Evolutionary conservation across 2,888 invertebrate genomes (phyloP).

Genomic region (Neria commutata): DNA sequence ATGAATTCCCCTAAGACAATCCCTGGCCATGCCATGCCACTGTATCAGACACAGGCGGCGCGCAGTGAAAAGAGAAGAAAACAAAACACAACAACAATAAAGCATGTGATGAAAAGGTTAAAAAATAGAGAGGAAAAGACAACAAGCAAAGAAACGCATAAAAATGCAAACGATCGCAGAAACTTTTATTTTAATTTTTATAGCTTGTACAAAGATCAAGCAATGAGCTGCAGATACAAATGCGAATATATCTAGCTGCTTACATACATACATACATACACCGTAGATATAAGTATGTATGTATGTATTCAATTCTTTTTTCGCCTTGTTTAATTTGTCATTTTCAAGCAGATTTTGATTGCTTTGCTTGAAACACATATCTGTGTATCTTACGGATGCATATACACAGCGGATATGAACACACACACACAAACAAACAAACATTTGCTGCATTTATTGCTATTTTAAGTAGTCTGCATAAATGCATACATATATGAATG

Average conservation of each 20-base stretch:
- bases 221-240: too few species aligned
- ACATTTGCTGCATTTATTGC: not conserved
- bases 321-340: too few species aligned
- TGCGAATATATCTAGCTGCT: not conserved
- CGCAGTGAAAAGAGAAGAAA: not conserved
- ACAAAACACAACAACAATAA: not conserved
- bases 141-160: not conserved
- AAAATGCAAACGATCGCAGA: slow-evolving; percentile 11
- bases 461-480: too few species aligned
- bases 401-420: not conserved
- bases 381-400: not conserved
- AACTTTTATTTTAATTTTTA: slow-evolving; percentile 8
- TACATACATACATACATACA: not conserved
- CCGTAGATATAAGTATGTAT: not conserved
- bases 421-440: slow-evolving; percentile 8
- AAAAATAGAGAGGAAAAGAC: slow-evolving; percentile 4
- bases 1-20: too few species aligned
- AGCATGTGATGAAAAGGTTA: slow-evolving; percentile 2
- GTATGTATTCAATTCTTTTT: too few species aligned
- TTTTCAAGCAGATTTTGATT: too few species aligned
- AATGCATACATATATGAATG: too few species aligned
- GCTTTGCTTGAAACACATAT: too few species aligned
- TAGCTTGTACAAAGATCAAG: not conserved
- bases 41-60: not conserved
- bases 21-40: too few species aligned